These are phyloP conservation scores for Diaperis boleti DNA, from an alignment of 2,888 invertebrate species.

Conservation along the genomic window DNA sequence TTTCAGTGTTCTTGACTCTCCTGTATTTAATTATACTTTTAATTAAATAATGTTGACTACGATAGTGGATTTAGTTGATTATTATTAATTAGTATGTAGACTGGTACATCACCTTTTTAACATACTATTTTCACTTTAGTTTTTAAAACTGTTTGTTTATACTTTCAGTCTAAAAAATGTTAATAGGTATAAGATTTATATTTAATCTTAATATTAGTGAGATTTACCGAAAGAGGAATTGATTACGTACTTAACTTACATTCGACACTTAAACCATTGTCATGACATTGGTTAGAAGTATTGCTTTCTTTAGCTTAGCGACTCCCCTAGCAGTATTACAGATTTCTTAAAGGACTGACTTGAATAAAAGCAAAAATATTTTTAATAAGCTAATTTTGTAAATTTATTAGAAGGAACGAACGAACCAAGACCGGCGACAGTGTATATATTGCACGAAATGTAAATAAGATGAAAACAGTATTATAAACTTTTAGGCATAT, in stretches of 20 bases:
- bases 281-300: neutral
- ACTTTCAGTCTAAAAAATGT: too few species aligned
- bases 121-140: too few species aligned
- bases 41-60: too few species aligned
- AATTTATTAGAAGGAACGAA: constrained; percentile 33
- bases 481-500: constrained; percentile 27
- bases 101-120: too few species aligned
- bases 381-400: constrained; percentile 41
- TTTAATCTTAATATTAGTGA: constrained; percentile 21
- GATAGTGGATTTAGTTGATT: too few species aligned
- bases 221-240: constrained; percentile 32
- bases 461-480: constrained; percentile 40
- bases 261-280: too few species aligned
- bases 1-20: too few species aligned
- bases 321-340: constrained; percentile 38
- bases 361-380: constrained; percentile 33
- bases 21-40: too few species aligned
- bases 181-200: neutral
- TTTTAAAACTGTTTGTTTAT: too few species aligned
- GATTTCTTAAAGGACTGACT: constrained; percentile 37
- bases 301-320: constrained; percentile 12
- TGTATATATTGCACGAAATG: constrained; percentile 46
- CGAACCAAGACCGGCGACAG: constrained; percentile 53
- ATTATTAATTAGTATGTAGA: too few species aligned
- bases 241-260: constrained; percentile 7